Evolutionary conservation across 2,797 vertebrate genomes (phyloP).

Genomic region (Anolis apletophallus): DNA sequence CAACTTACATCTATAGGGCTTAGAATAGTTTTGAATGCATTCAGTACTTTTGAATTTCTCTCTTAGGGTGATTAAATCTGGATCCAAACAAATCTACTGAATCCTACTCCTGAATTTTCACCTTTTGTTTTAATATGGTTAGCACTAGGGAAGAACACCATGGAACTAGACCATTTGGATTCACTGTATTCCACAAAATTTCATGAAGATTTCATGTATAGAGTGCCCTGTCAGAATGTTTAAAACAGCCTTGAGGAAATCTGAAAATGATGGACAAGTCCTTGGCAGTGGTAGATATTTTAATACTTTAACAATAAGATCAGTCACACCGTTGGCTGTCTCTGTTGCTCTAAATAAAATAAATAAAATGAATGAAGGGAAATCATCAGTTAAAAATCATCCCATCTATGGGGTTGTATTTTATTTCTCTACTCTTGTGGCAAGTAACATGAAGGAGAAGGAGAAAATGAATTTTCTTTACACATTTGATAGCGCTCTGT

Average conservation of each 20-base stretch:
- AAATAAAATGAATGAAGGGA: conserved; percentile 18
- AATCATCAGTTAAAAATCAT: neutral
- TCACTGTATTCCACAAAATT: neutral
- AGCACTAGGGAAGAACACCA: neutral
- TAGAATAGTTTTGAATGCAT: neutral
- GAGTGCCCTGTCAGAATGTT: neutral
- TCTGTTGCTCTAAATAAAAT: conserved; percentile 2
- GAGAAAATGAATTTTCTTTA: conserved; percentile 39
- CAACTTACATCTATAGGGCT: neutral
- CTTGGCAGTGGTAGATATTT: neutral
- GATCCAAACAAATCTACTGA: neutral
- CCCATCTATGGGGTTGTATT: neutral
- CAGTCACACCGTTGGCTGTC: neutral
- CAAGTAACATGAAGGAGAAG: conserved; percentile 8
- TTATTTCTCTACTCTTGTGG: conserved; percentile 40
- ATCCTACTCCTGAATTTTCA: neutral
- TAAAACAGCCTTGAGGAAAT: neutral
- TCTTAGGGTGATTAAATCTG: neutral
- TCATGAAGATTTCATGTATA: neutral
- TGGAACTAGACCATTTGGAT: neutral
- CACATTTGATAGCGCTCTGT: conserved; percentile 58
- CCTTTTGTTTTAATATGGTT: conserved; percentile 4
- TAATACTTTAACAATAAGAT: conserved; percentile 18
- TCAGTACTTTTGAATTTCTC: neutral
- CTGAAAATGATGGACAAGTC: conserved; percentile 1